Evolutionary conservation across 1,140 invertebrate genomes (phyloP).

Genomic region (Pseudoatta argentina): DNA sequence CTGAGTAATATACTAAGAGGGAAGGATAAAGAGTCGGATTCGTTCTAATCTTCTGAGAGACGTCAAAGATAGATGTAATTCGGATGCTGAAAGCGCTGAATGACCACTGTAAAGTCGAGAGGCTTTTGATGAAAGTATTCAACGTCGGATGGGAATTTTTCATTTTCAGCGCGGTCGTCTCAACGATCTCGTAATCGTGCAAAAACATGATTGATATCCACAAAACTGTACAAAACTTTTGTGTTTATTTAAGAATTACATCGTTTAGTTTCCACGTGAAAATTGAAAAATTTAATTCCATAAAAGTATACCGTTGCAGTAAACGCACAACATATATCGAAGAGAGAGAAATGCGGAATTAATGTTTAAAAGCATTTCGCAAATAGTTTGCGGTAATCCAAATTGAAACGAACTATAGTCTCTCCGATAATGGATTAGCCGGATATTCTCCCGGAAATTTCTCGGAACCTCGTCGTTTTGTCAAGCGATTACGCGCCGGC

Average conservation of each 20-base stretch:
- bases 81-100: conserved; percentile 9
- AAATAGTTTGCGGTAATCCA: conserved; percentile 17
- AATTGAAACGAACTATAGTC: background rate
- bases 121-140: conserved; percentile 10
- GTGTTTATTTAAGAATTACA: background rate
- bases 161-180: background rate
- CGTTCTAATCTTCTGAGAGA: conserved; percentile 44
- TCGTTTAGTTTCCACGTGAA: background rate
- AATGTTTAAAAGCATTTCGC: background rate
- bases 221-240: background rate
- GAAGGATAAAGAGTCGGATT: conserved; percentile 14
- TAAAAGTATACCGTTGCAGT: background rate
- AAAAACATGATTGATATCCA: conserved; percentile 24
- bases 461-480: conserved; percentile 11
- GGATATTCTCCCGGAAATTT: conserved; percentile 37
- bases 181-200: background rate
- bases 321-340: background rate
- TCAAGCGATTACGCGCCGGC: conserved; percentile 14
- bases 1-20: conserved; percentile 7
- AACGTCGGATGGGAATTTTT: background rate
- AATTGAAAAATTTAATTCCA: background rate
- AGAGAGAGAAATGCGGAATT: background rate
- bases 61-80: conserved; percentile 40
- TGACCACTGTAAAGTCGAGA: background rate
- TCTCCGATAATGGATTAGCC: conserved; percentile 36